Base-by-base conservation (phyloP, 1,140 invertebrate genomes). In the Coptotermes formosanus region DNA sequence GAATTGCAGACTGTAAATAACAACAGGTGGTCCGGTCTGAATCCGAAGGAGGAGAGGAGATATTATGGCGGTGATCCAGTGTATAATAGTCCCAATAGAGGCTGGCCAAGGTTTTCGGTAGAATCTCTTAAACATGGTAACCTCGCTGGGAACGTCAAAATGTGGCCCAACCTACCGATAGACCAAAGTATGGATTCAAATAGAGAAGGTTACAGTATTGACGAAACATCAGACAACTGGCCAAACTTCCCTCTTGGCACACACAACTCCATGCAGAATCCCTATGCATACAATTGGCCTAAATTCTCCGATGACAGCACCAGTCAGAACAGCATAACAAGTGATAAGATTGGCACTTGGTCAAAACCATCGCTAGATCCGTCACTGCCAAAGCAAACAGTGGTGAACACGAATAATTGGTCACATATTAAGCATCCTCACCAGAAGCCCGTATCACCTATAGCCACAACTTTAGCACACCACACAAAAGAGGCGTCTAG, bases 81-180 rank as follows among this genome's bases (percentile, higher is more conserved):
- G 25, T 75, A 75, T 7, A 75, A 30, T n/a, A 75, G 64, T 30
- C 64, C 64, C 25, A 75, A 30, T 30, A 75, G 25, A 8, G n/a
- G 64, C 8, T 83, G 82, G 82, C 82, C 82, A 1, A 44, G 48
- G 12, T 45, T 83, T 25, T 83, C 82, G 7, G 43, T 83, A 25
- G 82, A 83, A 12, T 83, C 82, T 43, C 82, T 83, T 19, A 83
- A 83, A 83, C 82, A 83, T 83, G 82, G 82, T 25, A 83, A 83
- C 16, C 25, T 83, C 8, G 82, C 32, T 25, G 82, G 43, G 9
- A 52, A 83, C 32, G 43, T 45, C 21, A 83, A 83, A 52, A 83
- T 21, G 3, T 83, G 32, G 82, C 82, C 82, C 8, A 11, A 83
- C n/a, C 7, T 83, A 0, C 43, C 43, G 8, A 30, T 25, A 25